Conservation (phyloP, 2,113 vertebrate genomes). For the Cyrtonyx montezumae region DNA sequence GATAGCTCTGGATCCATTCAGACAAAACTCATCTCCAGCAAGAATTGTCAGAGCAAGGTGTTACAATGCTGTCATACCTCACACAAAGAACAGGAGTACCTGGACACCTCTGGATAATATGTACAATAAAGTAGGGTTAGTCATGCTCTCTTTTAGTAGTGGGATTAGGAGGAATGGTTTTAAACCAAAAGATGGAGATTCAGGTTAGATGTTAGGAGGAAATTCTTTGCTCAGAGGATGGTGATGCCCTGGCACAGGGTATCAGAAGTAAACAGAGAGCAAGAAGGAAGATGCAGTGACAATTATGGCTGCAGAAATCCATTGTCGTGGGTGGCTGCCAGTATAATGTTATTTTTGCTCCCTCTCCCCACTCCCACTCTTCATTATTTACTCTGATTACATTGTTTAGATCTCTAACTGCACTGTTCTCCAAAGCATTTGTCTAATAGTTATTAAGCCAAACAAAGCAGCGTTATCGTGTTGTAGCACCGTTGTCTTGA, state of each 20-base stretch:
- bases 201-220: not conserved
- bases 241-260: not conserved
- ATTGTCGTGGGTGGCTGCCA: not conserved
- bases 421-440: not conserved
- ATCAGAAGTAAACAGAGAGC: accelerated
- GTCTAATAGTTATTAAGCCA: not conserved
- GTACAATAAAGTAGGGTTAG: not conserved
- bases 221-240: not conserved
- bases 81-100: not conserved
- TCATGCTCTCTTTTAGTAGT: not conserved
- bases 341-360: not conserved
- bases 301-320: not conserved
- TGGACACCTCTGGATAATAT: not conserved
- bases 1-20: not conserved
- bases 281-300: not conserved
- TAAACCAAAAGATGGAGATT: not conserved
- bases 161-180: too few species aligned
- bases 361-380: not conserved
- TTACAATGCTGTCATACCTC: not conserved
- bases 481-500: not conserved
- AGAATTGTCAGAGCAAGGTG: not conserved
- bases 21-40: not conserved
- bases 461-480: not conserved
- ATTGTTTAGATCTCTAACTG: not conserved
- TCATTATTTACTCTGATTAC: not conserved